These are phyloP conservation scores for Patella depressa DNA, from an alignment of 2,888 invertebrate species.

Conservation along the genomic window DNA sequence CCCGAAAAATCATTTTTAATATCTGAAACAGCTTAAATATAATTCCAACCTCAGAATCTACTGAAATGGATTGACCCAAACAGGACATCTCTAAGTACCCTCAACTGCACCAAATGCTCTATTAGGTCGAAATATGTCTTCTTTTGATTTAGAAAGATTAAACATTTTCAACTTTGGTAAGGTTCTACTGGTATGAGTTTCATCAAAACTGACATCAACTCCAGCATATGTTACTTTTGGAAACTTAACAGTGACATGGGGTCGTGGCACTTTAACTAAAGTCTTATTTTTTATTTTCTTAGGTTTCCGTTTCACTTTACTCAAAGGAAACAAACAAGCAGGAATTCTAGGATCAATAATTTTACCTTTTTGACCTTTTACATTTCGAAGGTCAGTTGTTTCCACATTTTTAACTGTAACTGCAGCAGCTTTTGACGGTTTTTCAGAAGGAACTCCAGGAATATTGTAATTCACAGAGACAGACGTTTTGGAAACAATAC, in stretches of 20 bases:
- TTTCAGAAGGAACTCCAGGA: conserved; percentile 39
- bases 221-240: conserved; percentile 57
- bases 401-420: conserved; percentile 58
- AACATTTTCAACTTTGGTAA: conserved; percentile 54
- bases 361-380: conserved; percentile 59
- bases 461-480: conserved; percentile 58
- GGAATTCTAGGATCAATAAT: conserved; percentile 35
- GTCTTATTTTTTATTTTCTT: conserved; percentile 23
- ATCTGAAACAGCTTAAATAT: no score
- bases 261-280: conserved; percentile 26
- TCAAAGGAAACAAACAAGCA: conserved; percentile 34
- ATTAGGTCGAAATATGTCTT: conserved; percentile 45
- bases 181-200: conserved; percentile 25
- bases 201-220: conserved; percentile 44
- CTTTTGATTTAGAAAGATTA: conserved; percentile 48
- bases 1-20: no score
- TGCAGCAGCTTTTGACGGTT: conserved; percentile 37
- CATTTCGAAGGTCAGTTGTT: conserved; percentile 55
- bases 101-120: conserved; percentile 25
- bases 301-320: conserved; percentile 22
- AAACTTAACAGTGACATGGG: conserved; percentile 47
- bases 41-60: neutral
- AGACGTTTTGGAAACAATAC: conserved; percentile 58
- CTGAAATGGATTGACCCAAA: conserved; percentile 3
- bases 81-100: neutral